phyloP scores from a whole-genome alignment of 2,113 vertebrate genomes.

The Nothoprocta pentlandii region DNA sequence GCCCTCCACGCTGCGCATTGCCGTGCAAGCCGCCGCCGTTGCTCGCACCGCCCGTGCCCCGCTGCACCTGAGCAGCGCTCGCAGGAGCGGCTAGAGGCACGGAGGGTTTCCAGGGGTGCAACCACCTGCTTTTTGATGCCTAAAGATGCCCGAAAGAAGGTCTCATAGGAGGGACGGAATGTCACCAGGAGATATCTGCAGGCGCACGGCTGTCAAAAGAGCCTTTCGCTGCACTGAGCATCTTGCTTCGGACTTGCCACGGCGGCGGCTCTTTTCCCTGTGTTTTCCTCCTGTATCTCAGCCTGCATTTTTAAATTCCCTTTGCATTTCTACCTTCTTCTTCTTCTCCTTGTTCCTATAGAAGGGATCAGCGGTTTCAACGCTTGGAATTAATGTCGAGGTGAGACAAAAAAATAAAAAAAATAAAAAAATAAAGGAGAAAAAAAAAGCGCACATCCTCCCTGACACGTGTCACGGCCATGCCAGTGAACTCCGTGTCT shows the following conservation, averaged over 20 bases:
- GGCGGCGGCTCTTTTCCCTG: background rate
- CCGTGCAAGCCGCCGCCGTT: rapidly evolving
- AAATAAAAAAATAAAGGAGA: background rate
- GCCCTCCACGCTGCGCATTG: background rate
- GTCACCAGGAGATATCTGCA: background rate
- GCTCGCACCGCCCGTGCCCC: background rate
- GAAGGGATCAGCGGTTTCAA: background rate
- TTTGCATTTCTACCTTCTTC: background rate
- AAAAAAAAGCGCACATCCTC: background rate
- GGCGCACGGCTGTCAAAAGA: background rate
- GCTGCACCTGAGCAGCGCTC: background rate
- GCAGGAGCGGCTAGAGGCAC: background rate
- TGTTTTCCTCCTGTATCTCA: background rate
- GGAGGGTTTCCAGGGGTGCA: background rate
- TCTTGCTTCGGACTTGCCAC: background rate
- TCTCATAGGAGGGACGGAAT: no score
- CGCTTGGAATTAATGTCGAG: background rate
- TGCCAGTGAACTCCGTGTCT: background rate
- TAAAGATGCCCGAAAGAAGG: background rate
- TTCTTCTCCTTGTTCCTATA: no score
- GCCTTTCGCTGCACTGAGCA: background rate
- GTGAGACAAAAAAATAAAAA: no score
- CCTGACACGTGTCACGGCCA: background rate
- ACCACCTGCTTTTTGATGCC: background rate
- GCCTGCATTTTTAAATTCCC: background rate